phyloP scores from a whole-genome alignment of 2,888 invertebrate genomes.

The Drosophila pseudotakahashii region DNA sequence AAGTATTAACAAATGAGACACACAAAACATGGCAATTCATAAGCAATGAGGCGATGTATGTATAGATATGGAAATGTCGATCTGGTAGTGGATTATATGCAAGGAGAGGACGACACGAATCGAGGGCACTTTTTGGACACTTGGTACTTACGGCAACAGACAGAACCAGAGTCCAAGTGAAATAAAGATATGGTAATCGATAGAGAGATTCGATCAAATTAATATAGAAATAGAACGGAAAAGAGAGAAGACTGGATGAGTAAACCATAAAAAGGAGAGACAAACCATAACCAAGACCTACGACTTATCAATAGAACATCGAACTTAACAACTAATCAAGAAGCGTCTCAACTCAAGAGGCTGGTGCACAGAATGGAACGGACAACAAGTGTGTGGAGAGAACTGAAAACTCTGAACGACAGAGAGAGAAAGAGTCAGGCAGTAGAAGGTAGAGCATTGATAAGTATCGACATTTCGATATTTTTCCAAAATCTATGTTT shows the following conservation, averaged over 20 bases:
- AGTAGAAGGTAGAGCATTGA: slow-evolving; percentile 17
- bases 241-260: slow-evolving; percentile 39
- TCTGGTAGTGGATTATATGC: slow-evolving; percentile 9
- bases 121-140: slow-evolving; percentile 56
- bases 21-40: slow-evolving; percentile 26
- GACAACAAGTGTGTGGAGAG: slow-evolving; percentile 17
- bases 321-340: slow-evolving; percentile 45
- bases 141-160: slow-evolving; percentile 80
- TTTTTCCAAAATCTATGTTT: too few species aligned
- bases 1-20: slow-evolving; percentile 29
- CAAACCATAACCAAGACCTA: slow-evolving; percentile 48
- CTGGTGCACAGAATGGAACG: slow-evolving; percentile 37
- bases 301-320: slow-evolving; percentile 57
- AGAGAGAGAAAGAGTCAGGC: slow-evolving; percentile 50
- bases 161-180: slow-evolving; percentile 61
- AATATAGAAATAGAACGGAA: slow-evolving; percentile 48
- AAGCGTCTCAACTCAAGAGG: slow-evolving; percentile 37
- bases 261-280: slow-evolving; percentile 55
- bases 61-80: slow-evolving; percentile 5
- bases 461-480: too few species aligned
- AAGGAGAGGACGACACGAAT: slow-evolving; percentile 13
- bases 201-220: slow-evolving; percentile 28
- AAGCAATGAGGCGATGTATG: slow-evolving; percentile 23
- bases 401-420: slow-evolving; percentile 32
- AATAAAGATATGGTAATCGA: slow-evolving; percentile 52